These are phyloP conservation scores for Lipophrys pholis DNA, from an alignment of 2,113 vertebrate genomes.

Conservation along the genomic window DNA sequence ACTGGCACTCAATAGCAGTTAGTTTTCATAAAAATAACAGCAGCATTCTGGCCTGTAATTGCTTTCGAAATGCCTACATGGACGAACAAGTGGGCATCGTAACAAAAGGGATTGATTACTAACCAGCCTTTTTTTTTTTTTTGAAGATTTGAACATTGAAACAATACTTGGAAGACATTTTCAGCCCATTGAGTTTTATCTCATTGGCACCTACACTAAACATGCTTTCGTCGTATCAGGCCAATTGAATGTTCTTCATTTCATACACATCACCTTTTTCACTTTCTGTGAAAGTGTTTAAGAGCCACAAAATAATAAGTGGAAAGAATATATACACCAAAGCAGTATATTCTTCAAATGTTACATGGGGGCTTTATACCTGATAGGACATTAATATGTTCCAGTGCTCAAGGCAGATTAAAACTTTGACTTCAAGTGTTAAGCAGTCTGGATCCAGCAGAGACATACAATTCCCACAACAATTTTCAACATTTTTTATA, in stretches of 20 bases:
- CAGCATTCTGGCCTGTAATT: conserved; percentile 65
- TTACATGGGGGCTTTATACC: conserved; percentile 10
- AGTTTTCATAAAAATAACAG: conserved; percentile 78
- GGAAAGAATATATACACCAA: conserved; percentile 1
- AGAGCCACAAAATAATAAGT: neutral
- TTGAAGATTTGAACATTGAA: conserved; percentile 1
- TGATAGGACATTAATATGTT: conserved; percentile 47
- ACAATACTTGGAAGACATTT: conserved; percentile 1
- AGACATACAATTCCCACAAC: conserved; percentile 72
- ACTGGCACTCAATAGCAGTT: conserved; percentile 64
- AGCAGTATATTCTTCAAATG: neutral
- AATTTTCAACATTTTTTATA: conserved; percentile 71
- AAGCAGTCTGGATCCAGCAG: conserved; percentile 51
- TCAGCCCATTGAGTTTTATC: neutral
- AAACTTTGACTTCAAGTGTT: conserved; percentile 51
- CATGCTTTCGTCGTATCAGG: neutral
- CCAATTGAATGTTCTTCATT: neutral
- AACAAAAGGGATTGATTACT: conserved; percentile 36
- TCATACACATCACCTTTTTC: neutral
- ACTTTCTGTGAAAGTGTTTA: neutral
- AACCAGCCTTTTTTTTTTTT: conserved; percentile 23
- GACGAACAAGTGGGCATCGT: conserved; percentile 42
- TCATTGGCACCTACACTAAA: neutral
- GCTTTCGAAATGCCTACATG: conserved; percentile 54
- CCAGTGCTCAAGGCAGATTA: conserved; percentile 45